Evolutionary conservation across 2,797 vertebrate species (phyloP), one percentile per base, ranked within the genome.

Genomic region (Hylomyscus alleni): DNA sequence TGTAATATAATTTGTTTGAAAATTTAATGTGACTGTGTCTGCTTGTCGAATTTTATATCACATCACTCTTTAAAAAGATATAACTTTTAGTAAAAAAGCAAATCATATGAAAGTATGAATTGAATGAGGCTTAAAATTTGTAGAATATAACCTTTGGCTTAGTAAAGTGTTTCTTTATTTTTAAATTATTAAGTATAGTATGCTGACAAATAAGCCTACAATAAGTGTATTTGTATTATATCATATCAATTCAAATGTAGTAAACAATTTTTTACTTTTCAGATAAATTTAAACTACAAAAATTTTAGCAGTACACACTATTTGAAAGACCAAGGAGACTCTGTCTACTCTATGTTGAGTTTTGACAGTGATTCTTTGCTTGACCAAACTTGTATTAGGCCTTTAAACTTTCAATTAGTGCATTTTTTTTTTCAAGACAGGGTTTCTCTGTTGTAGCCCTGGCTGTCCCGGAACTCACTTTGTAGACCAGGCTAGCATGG

Each of bases 1-100:
- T 75, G 60, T 56, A 90, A 22, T 44, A 87, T 77, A 75, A 82
- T 56, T 58, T 88, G n/a, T 60, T 56, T 91, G 91, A 60, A 69
- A 67, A 56, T 82, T 75, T 65, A 12, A 69, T 84, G 40, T 77
- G 58, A 62, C 1, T 1, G 11, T 80, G 4, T 12, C 19, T 81
- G 6, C 50, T 88, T 82, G 3, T 56, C 58, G 22, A 88, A 34
- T 89, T 82, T 82, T 29, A 65, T 65, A 65, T 54, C n/a, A 62
- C 73, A 44, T 78, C 3, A 24, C 50, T 54, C 60, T 40, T 44
- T 72, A 44, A 15, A 60, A 10, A 72, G 14, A 78, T 52, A 29
- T 6, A 77, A 6, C n/a, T 1, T 93, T 62, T 14, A 93, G 72
- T 78, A 92, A 78, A 95, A 58, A 3, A 4, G 29, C 60, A 44